Evolutionary conservation across 2,888 invertebrate species (phyloP).

Genomic region (Tachina fera): DNA sequence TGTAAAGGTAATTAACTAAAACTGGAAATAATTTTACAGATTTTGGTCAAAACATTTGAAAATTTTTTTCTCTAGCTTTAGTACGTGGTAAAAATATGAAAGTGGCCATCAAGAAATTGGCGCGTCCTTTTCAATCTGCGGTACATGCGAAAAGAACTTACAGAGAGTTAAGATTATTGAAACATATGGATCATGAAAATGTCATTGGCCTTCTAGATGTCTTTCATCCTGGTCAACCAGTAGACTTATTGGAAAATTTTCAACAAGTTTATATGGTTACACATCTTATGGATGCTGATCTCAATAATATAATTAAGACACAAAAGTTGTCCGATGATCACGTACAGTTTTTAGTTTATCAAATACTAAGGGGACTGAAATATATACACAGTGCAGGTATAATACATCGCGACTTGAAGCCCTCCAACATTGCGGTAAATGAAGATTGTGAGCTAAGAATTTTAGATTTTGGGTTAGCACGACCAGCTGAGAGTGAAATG

Average conservation of each 20-base stretch:
- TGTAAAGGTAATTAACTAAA: conserved; percentile 77
- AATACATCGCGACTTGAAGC: conserved; percentile 98
- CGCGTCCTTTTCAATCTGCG: conserved; percentile 93
- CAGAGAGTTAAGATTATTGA: conserved; percentile 96
- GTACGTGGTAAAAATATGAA: conserved; percentile 77
- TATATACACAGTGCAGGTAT: conserved; percentile 99
- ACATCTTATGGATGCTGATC: conserved; percentile 99
- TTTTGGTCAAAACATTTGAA: conserved; percentile 42
- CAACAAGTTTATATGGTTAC: conserved; percentile 98
- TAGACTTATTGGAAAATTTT: conserved; percentile 89
- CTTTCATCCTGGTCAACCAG: conserved; percentile 92
- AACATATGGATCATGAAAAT: conserved; percentile 99
- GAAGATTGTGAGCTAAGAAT: conserved; percentile 99
- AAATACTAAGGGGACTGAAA: conserved; percentile 98
- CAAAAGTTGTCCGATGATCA: conserved; percentile 99
- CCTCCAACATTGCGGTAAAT: conserved; percentile 99
- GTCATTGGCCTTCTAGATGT: conserved; percentile 96
- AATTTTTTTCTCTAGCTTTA: conserved; percentile 71
- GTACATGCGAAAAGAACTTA: conserved; percentile 99
- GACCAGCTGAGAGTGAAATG: conserved; percentile 99
- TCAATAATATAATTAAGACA: conserved; percentile 98
- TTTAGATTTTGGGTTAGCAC: conserved; percentile 98
- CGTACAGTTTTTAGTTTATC: conserved; percentile 99
- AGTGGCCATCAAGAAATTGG: conserved; percentile 99
- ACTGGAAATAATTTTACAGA: conserved; percentile 53